Conservation (phyloP, 2,113 vertebrate genomes). For the Rhea americana region DNA sequence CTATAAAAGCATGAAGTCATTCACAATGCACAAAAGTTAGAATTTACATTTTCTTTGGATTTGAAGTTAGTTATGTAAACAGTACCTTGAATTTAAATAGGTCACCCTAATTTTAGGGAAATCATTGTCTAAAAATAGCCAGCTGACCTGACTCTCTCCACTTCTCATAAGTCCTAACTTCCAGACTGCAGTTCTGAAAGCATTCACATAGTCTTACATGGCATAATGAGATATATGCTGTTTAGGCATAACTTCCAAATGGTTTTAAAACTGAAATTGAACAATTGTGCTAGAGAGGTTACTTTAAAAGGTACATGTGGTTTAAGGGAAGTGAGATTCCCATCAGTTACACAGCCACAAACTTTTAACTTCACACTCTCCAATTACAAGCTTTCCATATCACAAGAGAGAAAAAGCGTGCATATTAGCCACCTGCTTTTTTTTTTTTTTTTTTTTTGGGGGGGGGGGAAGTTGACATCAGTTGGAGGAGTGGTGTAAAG, state of each 20-base stretch:
- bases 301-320: neutral
- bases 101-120: neutral
- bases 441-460: too few relatives aligned
- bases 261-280: neutral
- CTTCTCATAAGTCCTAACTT: neutral
- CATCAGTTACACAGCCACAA: neutral
- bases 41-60: neutral
- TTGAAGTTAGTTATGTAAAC: neutral
- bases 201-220: neutral
- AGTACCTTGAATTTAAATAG: neutral
- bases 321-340: neutral
- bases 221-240: neutral
- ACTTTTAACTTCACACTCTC: neutral
- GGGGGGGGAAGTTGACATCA: neutral
- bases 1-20: neutral
- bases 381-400: neutral
- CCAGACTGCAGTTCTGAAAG: neutral
- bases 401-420: neutral
- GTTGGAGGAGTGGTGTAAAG: neutral
- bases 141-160: neutral
- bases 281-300: neutral
- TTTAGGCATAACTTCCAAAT: neutral
- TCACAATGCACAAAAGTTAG: neutral
- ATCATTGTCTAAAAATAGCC: neutral
- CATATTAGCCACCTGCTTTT: too few relatives aligned